Evolutionary conservation across 2,888 invertebrate genomes (phyloP), one percentile per base, ranked within the genome.

Genomic region (Rhimphoctona megacephalus): DNA sequence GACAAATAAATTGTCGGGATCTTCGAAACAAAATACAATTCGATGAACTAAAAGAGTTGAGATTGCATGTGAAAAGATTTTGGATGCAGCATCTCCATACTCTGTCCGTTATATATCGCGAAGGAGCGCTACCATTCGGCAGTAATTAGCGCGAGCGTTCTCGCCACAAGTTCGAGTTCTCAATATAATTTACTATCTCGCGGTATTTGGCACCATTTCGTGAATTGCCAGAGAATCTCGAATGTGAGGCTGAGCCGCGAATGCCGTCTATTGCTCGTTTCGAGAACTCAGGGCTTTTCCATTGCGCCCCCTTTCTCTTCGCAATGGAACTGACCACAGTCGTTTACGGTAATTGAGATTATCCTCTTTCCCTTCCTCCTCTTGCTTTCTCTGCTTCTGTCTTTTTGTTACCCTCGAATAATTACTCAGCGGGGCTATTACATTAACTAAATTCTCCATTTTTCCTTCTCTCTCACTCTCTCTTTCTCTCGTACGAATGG

Each of bases 111-210:
- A 79, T 72, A 54, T 49, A 14, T 30, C 25, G 54, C 49, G 46
- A n/a, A 25, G 74, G 54, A 67, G 49, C 73, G 67, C 49, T 52
- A 61, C 74, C 67, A 67, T 70, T 82, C 69, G 67, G 52, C 52
- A 61, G 81, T 89, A 91, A 91, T 89, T 91, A 89, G 87, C 76
- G 25, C 79, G 61, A 85, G 43, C 61, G 69, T 74, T 85, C 43
- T 43, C 43, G n/a, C 52, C 64, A 46, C 61, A 33, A 64, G 25
- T 39, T 49, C 43, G 73, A 70, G 70, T 87, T 77, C 84, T 81
- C 79, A 79, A 87, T 76, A 90, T 91, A 90, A 90, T 91, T 92
- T 91, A 92, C 89, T 90, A 91, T 91, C 90, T 90, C 88, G 82
- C 82, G 80, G 83, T 87, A 85, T 88, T 90, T 89, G 88, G 87